Conservation (phyloP, 2,113 vertebrate species). For the Morone saxatilis region DNA sequence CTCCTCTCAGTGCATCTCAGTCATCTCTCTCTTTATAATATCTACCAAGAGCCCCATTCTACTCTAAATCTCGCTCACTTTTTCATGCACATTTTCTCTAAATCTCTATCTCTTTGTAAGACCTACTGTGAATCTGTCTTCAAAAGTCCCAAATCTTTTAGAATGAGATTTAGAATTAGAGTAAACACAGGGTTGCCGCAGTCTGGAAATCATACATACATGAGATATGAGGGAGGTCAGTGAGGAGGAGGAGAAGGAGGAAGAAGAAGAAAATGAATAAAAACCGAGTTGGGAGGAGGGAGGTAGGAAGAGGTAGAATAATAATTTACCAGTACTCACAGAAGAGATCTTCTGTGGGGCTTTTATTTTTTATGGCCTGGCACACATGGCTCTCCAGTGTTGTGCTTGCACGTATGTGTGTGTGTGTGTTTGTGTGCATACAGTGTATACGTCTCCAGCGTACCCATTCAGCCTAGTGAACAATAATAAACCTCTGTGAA, state of each 20-base stretch:
- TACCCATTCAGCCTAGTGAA: conserved; percentile 40
- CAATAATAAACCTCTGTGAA: conserved; percentile 57
- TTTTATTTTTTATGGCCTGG: conserved; percentile 66
- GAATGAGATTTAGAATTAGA: not conserved
- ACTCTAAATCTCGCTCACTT: not conserved
- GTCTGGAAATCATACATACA: not conserved
- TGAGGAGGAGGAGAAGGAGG: not conserved
- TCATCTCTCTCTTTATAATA: not conserved
- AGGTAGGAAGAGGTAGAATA: conserved; percentile 31
- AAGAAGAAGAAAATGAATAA: conserved; percentile 31
- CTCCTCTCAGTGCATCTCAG: conserved; percentile 5
- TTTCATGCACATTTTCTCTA: not conserved
- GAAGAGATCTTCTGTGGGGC: conserved; percentile 49
- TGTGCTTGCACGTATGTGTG: conserved; percentile 21
- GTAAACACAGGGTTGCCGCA: not conserved
- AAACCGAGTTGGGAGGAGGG: not conserved
- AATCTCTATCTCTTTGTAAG: not conserved
- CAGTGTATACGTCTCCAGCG: conserved; percentile 43
- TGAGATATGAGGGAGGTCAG: not conserved
- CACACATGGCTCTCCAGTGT: conserved; percentile 35
- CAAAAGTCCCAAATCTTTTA: not conserved
- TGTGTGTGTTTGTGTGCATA: conserved; percentile 17
- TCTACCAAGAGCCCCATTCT: not conserved
- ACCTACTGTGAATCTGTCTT: not conserved
- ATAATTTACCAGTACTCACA: conserved; percentile 58